Percentiles rank a stretch among this genome's conserved stretches.
These are phyloP conservation scores for Trichogramma evanescens DNA, from an alignment of 2,888 invertebrate genomes.

Conservation along the genomic window DNA sequence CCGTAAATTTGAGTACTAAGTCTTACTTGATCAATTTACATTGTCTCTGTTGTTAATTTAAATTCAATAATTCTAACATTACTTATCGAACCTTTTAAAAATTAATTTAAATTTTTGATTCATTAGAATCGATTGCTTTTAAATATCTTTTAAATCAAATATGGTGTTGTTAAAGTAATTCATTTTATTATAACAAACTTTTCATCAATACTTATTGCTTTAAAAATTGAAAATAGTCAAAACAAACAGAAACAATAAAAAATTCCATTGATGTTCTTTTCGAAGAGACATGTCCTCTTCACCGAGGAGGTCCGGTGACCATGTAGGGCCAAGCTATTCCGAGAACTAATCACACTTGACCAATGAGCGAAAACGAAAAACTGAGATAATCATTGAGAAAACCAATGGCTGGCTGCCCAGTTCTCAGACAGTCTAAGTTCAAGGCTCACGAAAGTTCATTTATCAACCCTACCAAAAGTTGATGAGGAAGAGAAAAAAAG, in stretches of 20 bases:
- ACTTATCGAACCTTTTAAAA: too few species aligned
- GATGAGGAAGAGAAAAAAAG: constrained; percentile 3
- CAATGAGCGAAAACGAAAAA: constrained; percentile 28
- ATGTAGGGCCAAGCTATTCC: constrained; percentile 35
- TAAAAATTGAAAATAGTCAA: constrained; percentile 14
- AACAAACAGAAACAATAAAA: constrained; percentile 33
- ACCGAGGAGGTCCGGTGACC: constrained; percentile 43
- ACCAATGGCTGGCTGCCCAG: constrained; percentile 34
- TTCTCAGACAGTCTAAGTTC: constrained; percentile 26
- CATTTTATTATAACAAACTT: too few species aligned
- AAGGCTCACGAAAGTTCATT: constrained; percentile 5
- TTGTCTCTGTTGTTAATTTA: constrained; percentile 24
- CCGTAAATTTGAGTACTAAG: constrained; percentile 30
- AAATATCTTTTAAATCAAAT: too few species aligned
- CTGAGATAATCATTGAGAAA: constrained; percentile 26
- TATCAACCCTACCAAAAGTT: too few species aligned
- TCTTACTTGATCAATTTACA: constrained; percentile 49
- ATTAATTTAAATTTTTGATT: too few species aligned
- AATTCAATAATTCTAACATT: too few species aligned
- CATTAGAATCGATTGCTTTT: too few species aligned
- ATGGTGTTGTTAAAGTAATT: too few species aligned
- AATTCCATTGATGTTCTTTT: constrained; percentile 47
- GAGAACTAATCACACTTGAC: constrained; percentile 27
- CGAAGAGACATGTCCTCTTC: constrained; percentile 49
- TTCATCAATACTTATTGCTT: background rate